Conservation (phyloP, 1,140 invertebrate species). For the Diprion similis region DNA sequence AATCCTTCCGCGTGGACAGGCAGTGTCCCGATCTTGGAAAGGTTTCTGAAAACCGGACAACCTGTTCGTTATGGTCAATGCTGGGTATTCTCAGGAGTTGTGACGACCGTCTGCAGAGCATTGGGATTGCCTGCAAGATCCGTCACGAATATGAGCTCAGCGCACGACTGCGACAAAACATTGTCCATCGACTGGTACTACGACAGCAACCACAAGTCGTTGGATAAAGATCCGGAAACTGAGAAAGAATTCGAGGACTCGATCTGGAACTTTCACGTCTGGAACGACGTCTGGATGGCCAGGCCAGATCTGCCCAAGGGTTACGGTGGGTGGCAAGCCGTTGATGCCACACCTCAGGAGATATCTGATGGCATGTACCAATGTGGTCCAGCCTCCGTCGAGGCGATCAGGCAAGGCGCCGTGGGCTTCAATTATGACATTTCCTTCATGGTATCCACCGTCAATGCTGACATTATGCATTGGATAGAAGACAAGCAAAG, state of each 20-base stretch:
- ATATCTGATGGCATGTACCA: slow-evolving; percentile 64
- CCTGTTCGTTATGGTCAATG: slow-evolving; percentile 84
- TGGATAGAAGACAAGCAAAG: slow-evolving; percentile 71
- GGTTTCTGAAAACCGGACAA: slow-evolving; percentile 68
- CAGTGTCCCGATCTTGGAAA: slow-evolving; percentile 72
- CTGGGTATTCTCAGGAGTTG: slow-evolving; percentile 80
- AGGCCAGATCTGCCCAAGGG: slow-evolving; percentile 76
- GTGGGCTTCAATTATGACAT: slow-evolving; percentile 78
- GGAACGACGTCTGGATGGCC: slow-evolving; percentile 86
- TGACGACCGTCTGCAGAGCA: slow-evolving; percentile 69
- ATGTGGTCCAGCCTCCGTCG: slow-evolving; percentile 76
- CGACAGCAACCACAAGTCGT: slow-evolving; percentile 68
- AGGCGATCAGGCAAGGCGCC: slow-evolving; percentile 76
- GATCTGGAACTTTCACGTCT: slow-evolving; percentile 84
- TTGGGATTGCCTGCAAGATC: slow-evolving; percentile 75
- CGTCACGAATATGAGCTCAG: slow-evolving; percentile 80
- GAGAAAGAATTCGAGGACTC: slow-evolving; percentile 65
- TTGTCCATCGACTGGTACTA: slow-evolving; percentile 77
- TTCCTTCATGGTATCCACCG: slow-evolving; percentile 78
- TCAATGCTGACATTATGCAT: slow-evolving; percentile 79
- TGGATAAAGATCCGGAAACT: slow-evolving; percentile 65
- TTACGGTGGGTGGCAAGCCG: slow-evolving; percentile 82
- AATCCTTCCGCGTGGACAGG: slow-evolving; percentile 74
- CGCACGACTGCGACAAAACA: slow-evolving; percentile 77
- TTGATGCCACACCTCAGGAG: slow-evolving; percentile 82